A percentile compares a stretch with the other conserved stretches of the same genome.
Conservation (phyloP, 2,113 vertebrate genomes). For the Pseudopodoces humilis region DNA sequence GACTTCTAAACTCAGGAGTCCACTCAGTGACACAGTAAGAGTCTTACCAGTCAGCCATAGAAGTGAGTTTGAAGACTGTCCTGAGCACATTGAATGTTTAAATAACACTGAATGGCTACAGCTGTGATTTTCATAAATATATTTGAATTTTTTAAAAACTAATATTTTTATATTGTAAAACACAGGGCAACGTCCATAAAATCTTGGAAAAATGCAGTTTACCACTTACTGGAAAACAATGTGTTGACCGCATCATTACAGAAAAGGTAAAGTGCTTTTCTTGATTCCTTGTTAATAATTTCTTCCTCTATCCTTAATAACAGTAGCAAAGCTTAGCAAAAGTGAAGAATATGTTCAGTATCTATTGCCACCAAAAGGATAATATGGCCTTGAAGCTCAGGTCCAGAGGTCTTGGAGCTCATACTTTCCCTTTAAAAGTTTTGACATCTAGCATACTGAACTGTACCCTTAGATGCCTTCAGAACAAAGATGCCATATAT, state of each 20-base stretch:
- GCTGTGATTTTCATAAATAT: not conserved
- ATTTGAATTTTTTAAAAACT: not conserved
- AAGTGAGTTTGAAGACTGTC: not conserved
- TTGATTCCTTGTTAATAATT: not conserved
- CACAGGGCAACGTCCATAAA: conserved; percentile 91
- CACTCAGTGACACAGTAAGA: not conserved
- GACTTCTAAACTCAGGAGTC: not conserved
- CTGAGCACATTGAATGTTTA: not conserved
- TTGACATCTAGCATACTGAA: not conserved
- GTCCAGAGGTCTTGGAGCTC: not conserved
- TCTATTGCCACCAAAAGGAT: not conserved
- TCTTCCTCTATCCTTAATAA: not conserved
- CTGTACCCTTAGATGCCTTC: not conserved
- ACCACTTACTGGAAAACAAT: conserved; percentile 93
- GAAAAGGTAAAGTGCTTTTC: conserved; percentile 85
- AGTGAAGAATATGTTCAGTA: not conserved
- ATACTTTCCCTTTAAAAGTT: not conserved
- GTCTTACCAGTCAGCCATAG: not conserved
- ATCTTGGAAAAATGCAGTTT: conserved; percentile 92
- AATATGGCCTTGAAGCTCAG: not conserved
- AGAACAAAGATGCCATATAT: not conserved
- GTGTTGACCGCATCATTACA: conserved; percentile 96
- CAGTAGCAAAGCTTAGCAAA: not conserved
- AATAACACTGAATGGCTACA: not conserved
- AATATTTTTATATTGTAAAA: conserved; percentile 25